These are phyloP conservation scores for Neodiprion virginianus DNA, from an alignment of 1,140 invertebrate genomes.

Conservation along the genomic window DNA sequence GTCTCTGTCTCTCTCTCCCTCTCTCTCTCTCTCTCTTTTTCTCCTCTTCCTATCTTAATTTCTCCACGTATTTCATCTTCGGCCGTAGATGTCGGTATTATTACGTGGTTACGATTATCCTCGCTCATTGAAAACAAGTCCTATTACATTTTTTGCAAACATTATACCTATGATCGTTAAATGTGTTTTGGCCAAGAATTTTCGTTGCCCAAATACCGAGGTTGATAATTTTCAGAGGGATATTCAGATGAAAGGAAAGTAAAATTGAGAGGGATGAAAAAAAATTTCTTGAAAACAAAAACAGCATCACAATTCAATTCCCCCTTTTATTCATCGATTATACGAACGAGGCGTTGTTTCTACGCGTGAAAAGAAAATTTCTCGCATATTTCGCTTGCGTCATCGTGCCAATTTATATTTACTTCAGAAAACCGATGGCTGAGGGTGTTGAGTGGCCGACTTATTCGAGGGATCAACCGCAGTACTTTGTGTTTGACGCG, in stretches of 20 bases:
- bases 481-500: conserved; percentile 89
- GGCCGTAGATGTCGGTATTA: not conserved
- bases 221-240: not conserved
- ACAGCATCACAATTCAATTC: too few relatives aligned
- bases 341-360: too few relatives aligned
- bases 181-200: too few relatives aligned
- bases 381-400: too few relatives aligned
- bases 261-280: not conserved
- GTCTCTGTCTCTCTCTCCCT: not conserved
- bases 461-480: conserved; percentile 82
- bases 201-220: too few relatives aligned
- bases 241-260: too few relatives aligned
- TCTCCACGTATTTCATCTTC: not conserved
- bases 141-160: conserved; percentile 11
- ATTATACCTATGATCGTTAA: not conserved
- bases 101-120: too few relatives aligned
- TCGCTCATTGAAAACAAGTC: too few relatives aligned
- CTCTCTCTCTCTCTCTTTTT: not conserved
- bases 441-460: conserved; percentile 87
- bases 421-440: conserved; percentile 79
- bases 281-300: not conserved
- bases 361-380: too few relatives aligned
- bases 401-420: conserved; percentile 13
- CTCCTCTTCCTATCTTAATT: not conserved
- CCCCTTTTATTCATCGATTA: too few relatives aligned